Conservation (phyloP, 2,113 vertebrate genomes). For the Dicerorhinus sumatrensis region DNA sequence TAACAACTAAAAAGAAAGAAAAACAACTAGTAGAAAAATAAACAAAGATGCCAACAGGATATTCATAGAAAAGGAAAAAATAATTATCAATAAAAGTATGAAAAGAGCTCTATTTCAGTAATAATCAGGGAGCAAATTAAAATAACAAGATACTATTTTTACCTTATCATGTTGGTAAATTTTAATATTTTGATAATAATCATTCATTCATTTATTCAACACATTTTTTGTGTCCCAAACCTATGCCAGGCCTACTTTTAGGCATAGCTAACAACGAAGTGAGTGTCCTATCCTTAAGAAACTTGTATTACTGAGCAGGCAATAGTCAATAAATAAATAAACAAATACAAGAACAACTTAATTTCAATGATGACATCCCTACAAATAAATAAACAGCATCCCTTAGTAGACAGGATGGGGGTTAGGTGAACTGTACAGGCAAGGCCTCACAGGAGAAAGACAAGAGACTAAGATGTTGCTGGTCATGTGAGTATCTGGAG, state of each 20-base stretch:
- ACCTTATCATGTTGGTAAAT: not conserved
- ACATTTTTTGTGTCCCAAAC: not conserved
- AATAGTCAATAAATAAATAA: not conserved
- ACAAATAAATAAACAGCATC: not conserved
- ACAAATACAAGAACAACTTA: not conserved
- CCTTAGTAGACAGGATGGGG: not conserved
- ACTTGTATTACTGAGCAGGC: not conserved
- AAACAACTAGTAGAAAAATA: not conserved
- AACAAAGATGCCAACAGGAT: not conserved
- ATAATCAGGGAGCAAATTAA: not conserved
- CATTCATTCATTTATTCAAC: not conserved
- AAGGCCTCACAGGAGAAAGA: not conserved
- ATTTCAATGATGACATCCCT: not conserved
- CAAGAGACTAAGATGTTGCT: not conserved
- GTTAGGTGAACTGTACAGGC: not conserved
- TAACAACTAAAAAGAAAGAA: not conserved
- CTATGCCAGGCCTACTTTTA: not conserved
- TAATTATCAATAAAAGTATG: not conserved
- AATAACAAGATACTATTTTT: not conserved
- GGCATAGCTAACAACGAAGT: not conserved
- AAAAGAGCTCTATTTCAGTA: not conserved
- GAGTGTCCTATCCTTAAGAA: not conserved
- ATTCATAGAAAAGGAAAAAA: not conserved
- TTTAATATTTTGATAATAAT: not conserved
- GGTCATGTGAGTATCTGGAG: not conserved